phyloP scores from a whole-genome alignment of 2,888 invertebrate species.

The Xanthia togata region DNA sequence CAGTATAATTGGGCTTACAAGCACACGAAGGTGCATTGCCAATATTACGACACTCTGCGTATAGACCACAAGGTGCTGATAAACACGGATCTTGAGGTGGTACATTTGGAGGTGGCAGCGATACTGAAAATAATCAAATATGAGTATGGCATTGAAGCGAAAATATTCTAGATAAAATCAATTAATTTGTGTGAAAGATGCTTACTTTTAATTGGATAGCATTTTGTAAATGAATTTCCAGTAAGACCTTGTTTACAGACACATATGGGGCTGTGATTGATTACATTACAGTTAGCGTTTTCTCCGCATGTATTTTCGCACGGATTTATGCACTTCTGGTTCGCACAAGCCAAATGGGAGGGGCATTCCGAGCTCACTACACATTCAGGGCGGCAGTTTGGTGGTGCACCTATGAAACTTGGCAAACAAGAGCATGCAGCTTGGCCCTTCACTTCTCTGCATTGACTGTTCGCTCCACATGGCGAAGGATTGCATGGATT shows the following conservation, averaged over 20 bases:
- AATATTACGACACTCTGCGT: constrained; percentile 91
- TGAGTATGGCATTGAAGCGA: constrained; percentile 5
- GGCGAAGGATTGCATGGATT: constrained; percentile 90
- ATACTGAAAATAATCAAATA: constrained; percentile 74
- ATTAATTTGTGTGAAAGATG: neutral
- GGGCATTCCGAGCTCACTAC: constrained; percentile 93
- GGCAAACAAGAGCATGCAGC: constrained; percentile 93
- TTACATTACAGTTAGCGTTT: constrained; percentile 91
- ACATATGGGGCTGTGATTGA: constrained; percentile 94
- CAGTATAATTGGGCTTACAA: constrained; percentile 91
- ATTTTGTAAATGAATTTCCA: constrained; percentile 94
- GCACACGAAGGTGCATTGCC: constrained; percentile 91
- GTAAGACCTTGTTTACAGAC: constrained; percentile 93
- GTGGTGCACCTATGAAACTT: constrained; percentile 92
- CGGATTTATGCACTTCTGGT: constrained; percentile 93
- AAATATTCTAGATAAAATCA: neutral
- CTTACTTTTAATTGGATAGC: constrained; percentile 90
- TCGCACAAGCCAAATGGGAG: constrained; percentile 92
- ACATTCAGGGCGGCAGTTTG: constrained; percentile 94
- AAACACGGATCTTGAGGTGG: constrained; percentile 90
- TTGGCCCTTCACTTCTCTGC: constrained; percentile 93
- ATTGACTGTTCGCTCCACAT: constrained; percentile 95
- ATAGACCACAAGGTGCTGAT: constrained; percentile 93
- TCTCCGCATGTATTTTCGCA: constrained; percentile 91
- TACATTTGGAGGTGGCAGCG: constrained; percentile 75